Percentiles rank a stretch among this genome's conserved stretches.
phyloP scores from a whole-genome alignment of 2,113 vertebrate genomes.

The Nibea albiflora region DNA sequence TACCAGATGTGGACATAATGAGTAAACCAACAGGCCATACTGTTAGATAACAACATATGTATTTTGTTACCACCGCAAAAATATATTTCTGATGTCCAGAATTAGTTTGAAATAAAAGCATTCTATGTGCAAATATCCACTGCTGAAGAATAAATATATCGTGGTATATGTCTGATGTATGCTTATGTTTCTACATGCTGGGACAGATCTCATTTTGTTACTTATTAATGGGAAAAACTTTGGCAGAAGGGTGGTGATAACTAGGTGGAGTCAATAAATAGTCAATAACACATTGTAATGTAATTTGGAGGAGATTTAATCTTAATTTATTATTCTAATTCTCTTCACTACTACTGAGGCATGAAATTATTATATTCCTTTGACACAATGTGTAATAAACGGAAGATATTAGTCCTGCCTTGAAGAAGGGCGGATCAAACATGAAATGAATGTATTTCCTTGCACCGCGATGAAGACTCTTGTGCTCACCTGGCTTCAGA shows the following conservation, averaged over 20 bases:
- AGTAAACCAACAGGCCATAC: neutral
- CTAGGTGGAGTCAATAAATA: neutral
- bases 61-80: neutral
- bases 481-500: constrained; percentile 84
- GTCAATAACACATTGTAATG: neutral
- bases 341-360: neutral
- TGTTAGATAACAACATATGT: neutral
- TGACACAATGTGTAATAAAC: too few relatives aligned
- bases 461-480: neutral
- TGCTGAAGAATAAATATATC: neutral
- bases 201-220: neutral
- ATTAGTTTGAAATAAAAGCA: neutral
- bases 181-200: neutral
- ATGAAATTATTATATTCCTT: neutral
- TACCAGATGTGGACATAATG: neutral
- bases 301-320: neutral
- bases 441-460: too few relatives aligned
- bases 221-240: neutral
- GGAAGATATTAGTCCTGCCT: neutral
- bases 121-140: neutral
- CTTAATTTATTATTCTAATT: neutral
- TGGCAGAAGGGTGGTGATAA: neutral
- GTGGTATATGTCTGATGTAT: neutral
- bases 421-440: too few relatives aligned
- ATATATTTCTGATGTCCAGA: neutral